Evolutionary conservation across 1,140 invertebrate genomes (phyloP), one percentile per base, ranked within the genome.

Genomic region (Apis mellifera): DNA sequence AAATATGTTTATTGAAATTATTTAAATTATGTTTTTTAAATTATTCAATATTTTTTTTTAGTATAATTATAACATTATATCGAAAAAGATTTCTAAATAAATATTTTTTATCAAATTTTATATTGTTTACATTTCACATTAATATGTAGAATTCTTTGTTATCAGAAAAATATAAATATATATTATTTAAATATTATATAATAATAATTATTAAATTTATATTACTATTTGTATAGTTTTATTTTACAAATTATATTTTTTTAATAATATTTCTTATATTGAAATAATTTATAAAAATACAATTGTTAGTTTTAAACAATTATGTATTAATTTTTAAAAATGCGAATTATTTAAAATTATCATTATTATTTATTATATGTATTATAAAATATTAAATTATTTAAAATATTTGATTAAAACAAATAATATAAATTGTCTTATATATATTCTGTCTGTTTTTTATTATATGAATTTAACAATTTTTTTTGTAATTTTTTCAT

Each of bases 111-210:
- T 54, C 19, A n/a, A 52, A 42, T 32, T 52, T 12, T 21, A 17
- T 19, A 75, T 65, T 76, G 74, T 76, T 76, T 76, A 54, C 59
- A 17, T 69, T 9, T 13, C 17, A 23, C 11, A 42, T 52, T 15
- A 42, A 42, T 42, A 21, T 19, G 17, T 19, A 62, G 1, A 11
- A 48, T 42, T 48, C 11, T 21, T 11, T 64, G 8, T 64, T 64
- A 64, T 42, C 17, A 42, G 9, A 19, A 8, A 1, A 64, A 19
- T 15, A 12, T 7, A 21, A 42, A 19, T 11, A 42, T 21, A 19
- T 11, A 42, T 42, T 21, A 21, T 19, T 64, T 64, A 62, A 12
- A 62, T 64, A 42, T 42, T 42, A 42, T 42, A 26, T 26, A 26
- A 26, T 26, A 42, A 0, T 42, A 42, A 15, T 54, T 13, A 19